A percentile compares a stretch with the other conserved stretches of the same genome.
Conservation (phyloP, 1,140 invertebrate genomes). For the Neodiprion virginianus region DNA sequence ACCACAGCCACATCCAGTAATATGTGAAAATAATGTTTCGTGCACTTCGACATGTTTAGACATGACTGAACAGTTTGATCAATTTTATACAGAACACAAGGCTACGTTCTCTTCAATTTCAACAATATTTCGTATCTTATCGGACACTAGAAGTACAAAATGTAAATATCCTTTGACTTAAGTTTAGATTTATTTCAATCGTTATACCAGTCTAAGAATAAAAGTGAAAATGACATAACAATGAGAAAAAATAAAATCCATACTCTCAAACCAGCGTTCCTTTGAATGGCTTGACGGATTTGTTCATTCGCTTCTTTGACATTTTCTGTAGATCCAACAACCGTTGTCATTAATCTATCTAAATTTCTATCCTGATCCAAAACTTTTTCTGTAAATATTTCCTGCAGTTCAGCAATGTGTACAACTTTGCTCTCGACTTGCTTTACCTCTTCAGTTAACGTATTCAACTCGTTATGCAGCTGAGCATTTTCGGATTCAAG, state of each 20-base stretch:
- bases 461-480: slow-evolving; percentile 86
- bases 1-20: too few relatives aligned
- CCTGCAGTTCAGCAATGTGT: slow-evolving; percentile 95
- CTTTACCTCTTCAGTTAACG: slow-evolving; percentile 75
- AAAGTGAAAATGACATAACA: slow-evolving; percentile 93
- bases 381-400: slow-evolving; percentile 98
- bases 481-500: slow-evolving; percentile 87
- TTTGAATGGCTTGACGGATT: slow-evolving; percentile 93
- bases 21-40: too few relatives aligned
- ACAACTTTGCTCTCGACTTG: slow-evolving; percentile 93
- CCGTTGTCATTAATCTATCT: slow-evolving; percentile 85
- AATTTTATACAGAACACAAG: too few relatives aligned
- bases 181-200: slow-evolving; percentile 66
- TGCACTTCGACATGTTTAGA: too few relatives aligned
- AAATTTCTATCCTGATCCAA: slow-evolving; percentile 93
- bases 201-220: slow-evolving; percentile 99
- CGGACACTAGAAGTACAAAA: not conserved
- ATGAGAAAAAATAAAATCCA: slow-evolving; percentile 95
- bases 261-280: slow-evolving; percentile 92
- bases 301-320: slow-evolving; percentile 97
- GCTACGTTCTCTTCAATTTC: not conserved
- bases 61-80: too few relatives aligned
- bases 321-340: slow-evolving; percentile 92
- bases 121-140: not conserved
- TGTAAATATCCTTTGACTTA: not conserved